Percentiles rank a stretch among this genome's conserved stretches.
Evolutionary conservation across 2,113 vertebrate species (phyloP).

Genomic region (Clarias magur): DNA sequence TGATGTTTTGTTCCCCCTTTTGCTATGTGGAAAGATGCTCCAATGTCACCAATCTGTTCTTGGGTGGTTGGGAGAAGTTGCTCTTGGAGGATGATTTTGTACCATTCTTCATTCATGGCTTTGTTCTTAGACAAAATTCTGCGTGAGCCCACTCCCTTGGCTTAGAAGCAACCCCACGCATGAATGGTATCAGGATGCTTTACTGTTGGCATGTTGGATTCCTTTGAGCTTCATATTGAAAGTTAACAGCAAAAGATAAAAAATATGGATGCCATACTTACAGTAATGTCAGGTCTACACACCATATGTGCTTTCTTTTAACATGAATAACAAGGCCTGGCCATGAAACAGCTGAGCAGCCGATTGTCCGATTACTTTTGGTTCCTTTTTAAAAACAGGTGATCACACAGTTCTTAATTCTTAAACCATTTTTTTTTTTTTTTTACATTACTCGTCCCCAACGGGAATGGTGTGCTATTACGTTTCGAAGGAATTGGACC

Average conservation of each 20-base stretch:
- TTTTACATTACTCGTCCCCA: not conserved
- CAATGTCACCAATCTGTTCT: no score
- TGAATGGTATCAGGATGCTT: not conserved
- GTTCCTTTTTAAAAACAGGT: not conserved
- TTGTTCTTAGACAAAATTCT: no score
- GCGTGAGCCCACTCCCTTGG: no score
- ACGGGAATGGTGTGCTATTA: no score
- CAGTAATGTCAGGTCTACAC: not conserved
- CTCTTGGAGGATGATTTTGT: no score
- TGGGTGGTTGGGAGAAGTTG: no score
- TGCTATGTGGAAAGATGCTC: no score
- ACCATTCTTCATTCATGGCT: no score
- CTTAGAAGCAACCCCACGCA: no score
- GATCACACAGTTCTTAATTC: not conserved
- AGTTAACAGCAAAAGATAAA: not conserved
- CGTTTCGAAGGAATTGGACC: no score
- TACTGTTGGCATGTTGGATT: not conserved
- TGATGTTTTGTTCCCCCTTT: no score
- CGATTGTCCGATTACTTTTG: not conserved
- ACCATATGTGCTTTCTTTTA: not conserved
- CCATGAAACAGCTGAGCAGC: not conserved
- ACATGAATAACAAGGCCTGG: not conserved
- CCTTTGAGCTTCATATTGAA: not conserved
- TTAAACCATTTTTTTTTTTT: not conserved
- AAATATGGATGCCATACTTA: not conserved